Percentiles rank a stretch among this genome's conserved stretches.
These are phyloP conservation scores for Chamaea fasciata DNA, from an alignment of 2,113 vertebrate species.

Conservation along the genomic window DNA sequence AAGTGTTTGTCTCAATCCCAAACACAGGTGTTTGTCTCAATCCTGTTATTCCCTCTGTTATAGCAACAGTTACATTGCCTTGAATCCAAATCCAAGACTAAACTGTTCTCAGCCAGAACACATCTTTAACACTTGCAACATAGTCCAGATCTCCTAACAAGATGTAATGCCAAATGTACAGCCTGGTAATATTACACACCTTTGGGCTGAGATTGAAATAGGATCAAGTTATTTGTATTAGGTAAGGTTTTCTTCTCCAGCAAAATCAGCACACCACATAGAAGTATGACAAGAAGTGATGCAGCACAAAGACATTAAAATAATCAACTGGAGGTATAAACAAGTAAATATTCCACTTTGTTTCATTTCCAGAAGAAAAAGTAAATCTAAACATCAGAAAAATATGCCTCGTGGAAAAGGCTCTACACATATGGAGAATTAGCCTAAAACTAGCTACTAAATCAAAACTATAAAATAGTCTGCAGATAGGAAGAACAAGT, in stretches of 20 bases:
- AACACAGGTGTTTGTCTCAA: neutral
- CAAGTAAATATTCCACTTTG: neutral
- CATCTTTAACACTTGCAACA: neutral
- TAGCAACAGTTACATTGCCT: neutral
- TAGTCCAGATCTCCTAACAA: neutral
- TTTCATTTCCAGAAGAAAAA: neutral
- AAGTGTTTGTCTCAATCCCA: neutral
- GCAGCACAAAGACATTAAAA: neutral
- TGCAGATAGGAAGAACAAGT: neutral
- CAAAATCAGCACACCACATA: neutral
- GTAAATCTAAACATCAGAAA: neutral
- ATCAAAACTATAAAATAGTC: neutral
- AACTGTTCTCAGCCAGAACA: neutral
- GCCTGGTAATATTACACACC: neutral
- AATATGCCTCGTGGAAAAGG: neutral
- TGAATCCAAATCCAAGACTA: neutral
- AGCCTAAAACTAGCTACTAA: neutral
- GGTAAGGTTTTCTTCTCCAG: neutral
- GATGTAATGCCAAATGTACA: accelerated
- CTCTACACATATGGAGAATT: neutral
- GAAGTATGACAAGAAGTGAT: neutral
- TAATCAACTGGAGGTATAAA: neutral
- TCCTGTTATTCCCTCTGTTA: neutral
- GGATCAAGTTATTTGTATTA: neutral
- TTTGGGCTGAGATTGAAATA: neutral